These are phyloP conservation scores for Dioctria rufipes DNA, from an alignment of 2,888 invertebrate genomes.

Conservation along the genomic window DNA sequence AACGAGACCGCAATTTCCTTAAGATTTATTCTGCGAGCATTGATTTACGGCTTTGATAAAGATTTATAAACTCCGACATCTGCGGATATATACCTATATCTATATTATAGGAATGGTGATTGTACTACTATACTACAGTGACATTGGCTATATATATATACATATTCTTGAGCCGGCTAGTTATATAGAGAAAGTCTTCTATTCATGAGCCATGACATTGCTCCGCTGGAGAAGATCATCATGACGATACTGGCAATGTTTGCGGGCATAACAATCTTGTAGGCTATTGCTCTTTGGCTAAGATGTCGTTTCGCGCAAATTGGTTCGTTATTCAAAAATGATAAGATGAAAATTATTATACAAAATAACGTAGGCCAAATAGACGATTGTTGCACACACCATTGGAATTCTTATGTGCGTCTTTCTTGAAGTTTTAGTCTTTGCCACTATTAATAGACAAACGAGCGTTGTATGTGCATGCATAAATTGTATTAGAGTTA, in stretches of 20 bases:
- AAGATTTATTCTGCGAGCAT: conserved; percentile 56
- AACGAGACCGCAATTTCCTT: conserved; percentile 52
- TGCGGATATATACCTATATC: neutral
- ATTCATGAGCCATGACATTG: conserved; percentile 48
- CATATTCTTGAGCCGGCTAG: neutral
- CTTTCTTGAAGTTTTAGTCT: neutral
- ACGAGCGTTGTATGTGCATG: conserved; percentile 3
- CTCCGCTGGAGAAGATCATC: conserved; percentile 22
- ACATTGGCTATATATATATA: neutral
- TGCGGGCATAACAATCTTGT: conserved; percentile 18
- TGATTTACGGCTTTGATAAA: conserved; percentile 56
- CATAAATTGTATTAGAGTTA: neutral
- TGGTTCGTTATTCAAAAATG: conserved; percentile 38
- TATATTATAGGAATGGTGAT: too few species aligned
- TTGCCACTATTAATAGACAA: conserved; percentile 18
- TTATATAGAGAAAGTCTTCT: conserved; percentile 5
- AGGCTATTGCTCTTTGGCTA: conserved; percentile 34
- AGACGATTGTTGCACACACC: neutral
- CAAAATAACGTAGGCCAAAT: conserved; percentile 33
- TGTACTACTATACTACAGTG: too few species aligned
- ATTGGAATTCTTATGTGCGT: conserved; percentile 15
- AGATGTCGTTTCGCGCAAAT: conserved; percentile 32
- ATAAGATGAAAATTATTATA: conserved; percentile 40
- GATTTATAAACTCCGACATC: conserved; percentile 37
- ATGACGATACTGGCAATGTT: conserved; percentile 20